Evolutionary conservation across 1,140 invertebrate species (phyloP).

Genomic region (Drosophila pectinifera): DNA sequence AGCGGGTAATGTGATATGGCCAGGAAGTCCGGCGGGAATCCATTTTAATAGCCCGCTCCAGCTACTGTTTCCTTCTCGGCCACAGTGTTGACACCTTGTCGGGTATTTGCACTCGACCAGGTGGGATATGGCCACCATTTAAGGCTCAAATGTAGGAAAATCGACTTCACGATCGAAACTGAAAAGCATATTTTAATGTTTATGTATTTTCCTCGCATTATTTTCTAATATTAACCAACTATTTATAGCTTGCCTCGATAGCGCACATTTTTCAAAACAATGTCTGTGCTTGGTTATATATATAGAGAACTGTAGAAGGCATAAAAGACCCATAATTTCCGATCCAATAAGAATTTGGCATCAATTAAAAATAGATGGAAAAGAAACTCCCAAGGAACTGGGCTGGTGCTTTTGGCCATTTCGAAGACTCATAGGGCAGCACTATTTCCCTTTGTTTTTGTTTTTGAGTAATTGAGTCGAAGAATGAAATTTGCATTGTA

Average conservation of each 20-base stretch:
- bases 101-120: not conserved
- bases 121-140: not conserved
- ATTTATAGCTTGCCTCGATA: conserved; percentile 14
- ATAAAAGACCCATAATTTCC: conserved; percentile 7
- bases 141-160: not conserved
- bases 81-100: not conserved
- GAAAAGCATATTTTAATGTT: conserved; percentile 21
- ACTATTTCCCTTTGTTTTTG: too few species aligned
- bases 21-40: conserved; percentile 82
- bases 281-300: not conserved
- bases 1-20: conserved; percentile 75
- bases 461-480: conserved; percentile 70
- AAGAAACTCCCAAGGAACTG: conserved; percentile 4
- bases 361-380: conserved; percentile 18
- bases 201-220: not conserved
- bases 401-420: not conserved
- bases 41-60: conserved; percentile 73
- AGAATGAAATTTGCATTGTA: conserved; percentile 77
- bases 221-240: conserved; percentile 19
- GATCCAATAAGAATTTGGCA: conserved; percentile 19
- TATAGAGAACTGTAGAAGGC: conserved; percentile 12
- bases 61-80: not conserved
- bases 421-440: too few species aligned
- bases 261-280: conserved; percentile 14
- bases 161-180: not conserved